Base-by-base conservation (phyloP, 2,888 invertebrate species). In the Chymomyza caudatula region DNA sequence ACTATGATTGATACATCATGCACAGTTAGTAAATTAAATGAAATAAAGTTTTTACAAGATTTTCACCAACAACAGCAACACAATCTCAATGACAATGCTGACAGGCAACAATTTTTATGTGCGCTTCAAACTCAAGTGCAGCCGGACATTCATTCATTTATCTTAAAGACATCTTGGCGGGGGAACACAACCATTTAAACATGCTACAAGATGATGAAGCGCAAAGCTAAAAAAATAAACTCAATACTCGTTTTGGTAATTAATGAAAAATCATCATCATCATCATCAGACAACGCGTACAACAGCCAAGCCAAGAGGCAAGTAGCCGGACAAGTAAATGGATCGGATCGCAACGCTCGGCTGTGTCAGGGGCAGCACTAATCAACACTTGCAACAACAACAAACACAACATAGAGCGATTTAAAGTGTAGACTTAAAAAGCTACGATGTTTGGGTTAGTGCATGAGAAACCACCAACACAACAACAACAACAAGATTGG, bases 31-130 rank as follows among this genome's bases (percentile, higher is more conserved):
- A 66, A 77, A 82, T 81, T 78, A 81, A 78, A 78, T 78, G 15
- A 47, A 37, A 37, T 37, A 64, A 69, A 70, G 55, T 70, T 77
- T 80, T 76, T 68, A 69, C 70, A 69, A 73, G 61, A 66, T 47
- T 17, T 47, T 47, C 15, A 47, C 19, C 15, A 15, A 47, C 47
- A 49, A 52, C 77, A 71, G 72, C 73, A 77, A 59, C 81, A 76
- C 70, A 71, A 65, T 59, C 69, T 69, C 54, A 55, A 15, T 17
- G 15, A 47, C 47, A 15, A 47, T 8, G 72, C 73, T 81, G 84
- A 82, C 81, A 77, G 67, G 67, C 76, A 76, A 75, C 82, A 77
- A 81, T 81, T 84, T 81, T 82, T 67, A 78, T 84, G 69, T 81
- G 81, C 77, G 81, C 81, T 80, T 80, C 76, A 77, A 15, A 15